These are phyloP conservation scores for Tachina grossa DNA, from an alignment of 2,888 invertebrate species.

Conservation along the genomic window DNA sequence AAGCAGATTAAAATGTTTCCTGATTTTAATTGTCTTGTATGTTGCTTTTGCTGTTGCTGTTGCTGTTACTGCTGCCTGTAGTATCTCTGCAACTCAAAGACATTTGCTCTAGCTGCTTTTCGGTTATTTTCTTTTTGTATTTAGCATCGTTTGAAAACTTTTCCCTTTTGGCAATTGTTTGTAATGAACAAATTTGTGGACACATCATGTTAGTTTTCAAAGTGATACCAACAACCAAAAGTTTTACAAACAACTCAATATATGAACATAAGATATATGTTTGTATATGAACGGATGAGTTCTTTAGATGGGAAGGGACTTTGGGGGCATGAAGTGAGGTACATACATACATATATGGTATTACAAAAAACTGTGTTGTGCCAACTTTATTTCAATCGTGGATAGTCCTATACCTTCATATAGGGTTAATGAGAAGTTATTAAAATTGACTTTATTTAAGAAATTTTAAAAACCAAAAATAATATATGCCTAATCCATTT, in stretches of 20 bases:
- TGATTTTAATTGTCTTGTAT: constrained; percentile 80
- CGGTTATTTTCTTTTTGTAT: background rate
- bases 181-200: constrained; percentile 72
- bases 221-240: constrained; percentile 69
- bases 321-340: constrained; percentile 3
- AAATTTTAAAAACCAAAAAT: too few species aligned
- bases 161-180: constrained; percentile 52
- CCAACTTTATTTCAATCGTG: constrained; percentile 37
- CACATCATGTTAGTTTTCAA: constrained; percentile 70
- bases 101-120: constrained; percentile 31
- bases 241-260: constrained; percentile 68
- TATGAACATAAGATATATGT: background rate
- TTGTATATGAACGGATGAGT: background rate
- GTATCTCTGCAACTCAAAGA: constrained; percentile 22
- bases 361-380: constrained; percentile 32
- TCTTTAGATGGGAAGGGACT: background rate
- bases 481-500: too few species aligned
- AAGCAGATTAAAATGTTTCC: constrained; percentile 82
- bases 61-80: background rate
- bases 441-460: too few species aligned
- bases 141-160: constrained; percentile 48
- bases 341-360: background rate
- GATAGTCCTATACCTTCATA: too few species aligned
- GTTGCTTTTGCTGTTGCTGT: constrained; percentile 9
- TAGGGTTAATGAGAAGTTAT: too few species aligned